These are phyloP conservation scores for Epinotia brunnichana DNA, from an alignment of 2,888 invertebrate genomes.

Conservation along the genomic window DNA sequence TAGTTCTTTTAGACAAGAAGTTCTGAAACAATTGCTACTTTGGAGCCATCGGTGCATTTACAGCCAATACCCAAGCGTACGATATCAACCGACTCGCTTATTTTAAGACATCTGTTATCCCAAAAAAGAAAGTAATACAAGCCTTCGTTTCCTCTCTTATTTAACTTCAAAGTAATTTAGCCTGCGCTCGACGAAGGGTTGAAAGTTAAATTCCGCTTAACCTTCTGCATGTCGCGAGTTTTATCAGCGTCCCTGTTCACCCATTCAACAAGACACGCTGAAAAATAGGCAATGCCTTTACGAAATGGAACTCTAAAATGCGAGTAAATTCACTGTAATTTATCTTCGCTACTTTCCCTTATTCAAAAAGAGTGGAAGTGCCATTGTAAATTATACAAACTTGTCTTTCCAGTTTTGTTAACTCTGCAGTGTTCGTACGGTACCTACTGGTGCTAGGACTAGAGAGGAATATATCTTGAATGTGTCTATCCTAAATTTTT, in stretches of 20 bases:
- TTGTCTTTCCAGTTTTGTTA: background rate
- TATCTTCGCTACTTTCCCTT: background rate
- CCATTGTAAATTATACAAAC: background rate
- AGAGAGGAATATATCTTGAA: background rate
- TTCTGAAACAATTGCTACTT: too few relatives aligned
- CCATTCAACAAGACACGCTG: conserved; percentile 5
- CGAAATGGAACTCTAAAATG: conserved; percentile 23
- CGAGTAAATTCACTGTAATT: conserved; percentile 19
- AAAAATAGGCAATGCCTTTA: conserved; percentile 16
- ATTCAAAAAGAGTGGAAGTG: background rate
- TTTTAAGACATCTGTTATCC: too few relatives aligned
- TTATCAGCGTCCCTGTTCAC: background rate
- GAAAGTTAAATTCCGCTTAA: background rate
- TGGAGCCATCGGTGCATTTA: too few relatives aligned
- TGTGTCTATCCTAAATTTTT: background rate
- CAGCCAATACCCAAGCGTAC: too few relatives aligned
- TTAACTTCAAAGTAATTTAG: background rate
- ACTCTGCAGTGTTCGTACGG: background rate
- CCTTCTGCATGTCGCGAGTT: background rate
- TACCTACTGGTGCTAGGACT: conserved; percentile 1
- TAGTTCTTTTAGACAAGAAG: too few relatives aligned
- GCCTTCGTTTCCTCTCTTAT: too few relatives aligned
- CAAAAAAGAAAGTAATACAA: too few relatives aligned
- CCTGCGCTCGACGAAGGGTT: background rate
- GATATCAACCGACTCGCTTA: too few relatives aligned